phyloP scores from a whole-genome alignment of 2,797 vertebrate species.

The Staurois parvus region DNA sequence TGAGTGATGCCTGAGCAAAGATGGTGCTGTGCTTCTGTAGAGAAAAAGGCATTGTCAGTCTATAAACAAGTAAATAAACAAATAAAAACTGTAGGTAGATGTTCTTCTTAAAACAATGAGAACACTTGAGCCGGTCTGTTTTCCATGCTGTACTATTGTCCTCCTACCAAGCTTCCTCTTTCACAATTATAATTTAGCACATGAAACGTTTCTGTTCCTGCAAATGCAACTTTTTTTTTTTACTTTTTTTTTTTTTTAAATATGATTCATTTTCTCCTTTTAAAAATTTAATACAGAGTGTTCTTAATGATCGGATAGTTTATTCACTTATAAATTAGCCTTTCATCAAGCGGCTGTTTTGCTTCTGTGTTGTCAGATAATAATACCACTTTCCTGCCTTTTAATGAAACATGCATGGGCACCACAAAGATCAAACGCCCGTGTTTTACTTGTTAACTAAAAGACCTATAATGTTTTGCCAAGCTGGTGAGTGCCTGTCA shows the following conservation, averaged over 20 bases:
- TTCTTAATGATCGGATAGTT: slow-evolving; percentile 51
- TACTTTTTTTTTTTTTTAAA: too few species aligned
- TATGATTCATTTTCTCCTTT: slow-evolving; percentile 51
- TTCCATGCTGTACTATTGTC: neutral
- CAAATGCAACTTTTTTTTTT: slow-evolving; percentile 28
- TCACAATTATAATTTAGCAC: slow-evolving; percentile 52
- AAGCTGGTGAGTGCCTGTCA: slow-evolving; percentile 49
- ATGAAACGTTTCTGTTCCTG: slow-evolving; percentile 50
- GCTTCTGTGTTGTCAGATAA: slow-evolving; percentile 50
- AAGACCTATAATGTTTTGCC: slow-evolving; percentile 53
- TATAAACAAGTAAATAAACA: too few species aligned
- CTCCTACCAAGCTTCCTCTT: slow-evolving; percentile 32
- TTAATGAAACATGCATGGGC: slow-evolving; percentile 45
- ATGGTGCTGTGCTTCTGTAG: too few species aligned
- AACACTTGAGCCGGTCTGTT: neutral
- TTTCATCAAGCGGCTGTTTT: slow-evolving; percentile 49
- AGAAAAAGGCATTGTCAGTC: too few species aligned
- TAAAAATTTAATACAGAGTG: slow-evolving; percentile 41
- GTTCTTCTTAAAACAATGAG: neutral
- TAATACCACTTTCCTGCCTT: slow-evolving; percentile 39
- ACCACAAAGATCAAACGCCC: slow-evolving; percentile 48
- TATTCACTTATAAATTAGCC: slow-evolving; percentile 56
- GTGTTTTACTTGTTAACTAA: slow-evolving; percentile 51
- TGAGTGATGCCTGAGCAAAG: too few species aligned
- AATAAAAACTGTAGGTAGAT: too few species aligned